Evolutionary conservation across 2,888 invertebrate species (phyloP).

Genomic region (Protonemura montana): DNA sequence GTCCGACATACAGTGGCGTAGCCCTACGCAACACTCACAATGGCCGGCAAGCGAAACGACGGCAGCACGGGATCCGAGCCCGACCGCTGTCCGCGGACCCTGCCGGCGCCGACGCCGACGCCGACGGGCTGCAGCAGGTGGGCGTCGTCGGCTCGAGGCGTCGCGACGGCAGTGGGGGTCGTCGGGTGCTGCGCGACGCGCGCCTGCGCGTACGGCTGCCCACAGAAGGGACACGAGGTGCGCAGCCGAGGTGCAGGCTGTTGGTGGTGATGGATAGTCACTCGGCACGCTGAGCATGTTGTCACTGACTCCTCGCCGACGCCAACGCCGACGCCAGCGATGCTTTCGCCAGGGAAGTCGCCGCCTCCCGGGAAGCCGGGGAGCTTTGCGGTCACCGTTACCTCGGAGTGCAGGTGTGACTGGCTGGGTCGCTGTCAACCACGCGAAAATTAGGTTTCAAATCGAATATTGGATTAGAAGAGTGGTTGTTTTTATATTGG

Average conservation of each 20-base stretch:
- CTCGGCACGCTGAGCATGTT: conserved; percentile 54
- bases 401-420: conserved; percentile 29
- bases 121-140: conserved; percentile 40
- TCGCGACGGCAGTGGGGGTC: neutral
- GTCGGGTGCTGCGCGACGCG: neutral
- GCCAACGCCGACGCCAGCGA: conserved; percentile 25
- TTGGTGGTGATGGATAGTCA: conserved; percentile 54
- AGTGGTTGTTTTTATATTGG: no score
- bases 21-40: conserved; percentile 53
- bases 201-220: conserved; percentile 51
- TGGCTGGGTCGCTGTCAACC: neutral
- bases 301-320: conserved; percentile 51
- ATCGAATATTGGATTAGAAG: no score
- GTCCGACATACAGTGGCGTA: no score
- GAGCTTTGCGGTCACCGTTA: conserved; percentile 39
- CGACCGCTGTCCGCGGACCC: conserved; percentile 53
- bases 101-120: conserved; percentile 51
- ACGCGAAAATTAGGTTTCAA: no score
- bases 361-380: conserved; percentile 29
- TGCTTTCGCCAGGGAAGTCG: neutral
- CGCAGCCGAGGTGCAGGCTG: conserved; percentile 51
- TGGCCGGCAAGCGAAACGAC: conserved; percentile 56
- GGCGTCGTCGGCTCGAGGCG: neutral
- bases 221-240: conserved; percentile 56
- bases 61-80: conserved; percentile 54